phyloP scores from a whole-genome alignment of 2,797 vertebrate species.

The Mormyrops boulengeri region DNA sequence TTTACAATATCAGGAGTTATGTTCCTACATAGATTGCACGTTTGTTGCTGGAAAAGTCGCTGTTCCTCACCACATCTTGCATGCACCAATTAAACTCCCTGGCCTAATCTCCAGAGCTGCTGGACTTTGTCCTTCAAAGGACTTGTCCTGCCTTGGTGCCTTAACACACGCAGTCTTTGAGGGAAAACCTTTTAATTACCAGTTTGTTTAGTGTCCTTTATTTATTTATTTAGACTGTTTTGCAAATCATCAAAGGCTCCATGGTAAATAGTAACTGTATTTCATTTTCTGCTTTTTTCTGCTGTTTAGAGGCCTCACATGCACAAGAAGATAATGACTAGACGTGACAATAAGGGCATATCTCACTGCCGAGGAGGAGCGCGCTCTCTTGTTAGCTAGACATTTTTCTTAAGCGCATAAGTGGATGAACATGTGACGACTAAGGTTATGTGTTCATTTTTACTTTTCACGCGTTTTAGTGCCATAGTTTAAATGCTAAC shows the following conservation, averaged over 20 bases:
- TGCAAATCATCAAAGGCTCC: slow-evolving; percentile 4
- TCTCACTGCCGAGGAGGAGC: background rate
- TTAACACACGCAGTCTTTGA: background rate
- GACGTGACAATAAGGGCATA: background rate
- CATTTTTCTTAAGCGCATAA: background rate
- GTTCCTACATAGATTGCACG: background rate
- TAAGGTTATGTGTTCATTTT: background rate
- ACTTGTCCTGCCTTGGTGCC: background rate
- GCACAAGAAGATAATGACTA: background rate
- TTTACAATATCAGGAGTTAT: background rate
- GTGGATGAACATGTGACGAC: background rate
- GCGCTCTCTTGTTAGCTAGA: background rate
- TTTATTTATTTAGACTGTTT: slow-evolving; percentile 8
- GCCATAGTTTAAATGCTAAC: background rate
- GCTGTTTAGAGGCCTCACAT: background rate
- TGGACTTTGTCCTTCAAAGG: slow-evolving; percentile 6
- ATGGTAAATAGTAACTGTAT: slow-evolving; percentile 6
- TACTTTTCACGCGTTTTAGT: background rate
- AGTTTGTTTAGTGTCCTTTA: slow-evolving; percentile 6
- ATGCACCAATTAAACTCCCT: background rate
- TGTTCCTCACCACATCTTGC: background rate
- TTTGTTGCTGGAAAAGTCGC: background rate
- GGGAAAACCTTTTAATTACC: slow-evolving; percentile 13
- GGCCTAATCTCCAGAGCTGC: slow-evolving; percentile 2
- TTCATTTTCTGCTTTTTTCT: background rate